Base-by-base conservation (phyloP, 2,797 vertebrate species). In the Spinibarbus caldwelli region DNA sequence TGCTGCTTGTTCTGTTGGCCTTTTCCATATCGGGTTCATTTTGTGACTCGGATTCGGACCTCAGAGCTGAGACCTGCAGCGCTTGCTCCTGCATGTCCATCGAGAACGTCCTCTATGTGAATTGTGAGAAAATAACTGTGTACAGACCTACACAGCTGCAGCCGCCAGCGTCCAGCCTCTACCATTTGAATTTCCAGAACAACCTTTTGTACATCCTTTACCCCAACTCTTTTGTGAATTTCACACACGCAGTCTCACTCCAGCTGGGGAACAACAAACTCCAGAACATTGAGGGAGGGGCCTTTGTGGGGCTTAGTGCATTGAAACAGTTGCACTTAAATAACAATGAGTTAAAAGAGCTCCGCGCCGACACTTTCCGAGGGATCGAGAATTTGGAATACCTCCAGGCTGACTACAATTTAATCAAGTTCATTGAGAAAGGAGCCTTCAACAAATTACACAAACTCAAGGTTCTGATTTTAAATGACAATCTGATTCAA, bases 351-450 rank as follows among this genome's bases (percentile, higher is more conserved):
- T 94, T 99, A 90, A 99, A 98, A 94, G 95, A 97, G 91, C 96
- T 99, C 88, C 95, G 97, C 83, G 97, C 98, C 70, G 98, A 99
- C 96, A 99, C 98, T 92, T 99, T 99, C 91, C 94, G 96, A 92
- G 98, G 98, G 88, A 98, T 99, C 88, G 98, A 99, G 93, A 99
- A 98, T 95, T 95, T 99, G 97, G 98, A 99, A 94, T 99, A 99
- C 94, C 97, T 99, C 92, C 98, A 99, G 94, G 98, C 98, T 86
- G 98, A 99, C 96, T 99, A 99, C 95, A 99, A 99, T 95, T 95
- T 99, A 95, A 99, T 99, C 91, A 98, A 97, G 94, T 97, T 96
- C 95, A 98, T 99, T 88, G 98, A 99, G 93, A 97, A 97, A 71
- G 98, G 98, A 94, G 96, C 98, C 86, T 99, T 99, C 94, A 99